Conservation (phyloP, 1,140 invertebrate species). For the Drosophila takahashii region DNA sequence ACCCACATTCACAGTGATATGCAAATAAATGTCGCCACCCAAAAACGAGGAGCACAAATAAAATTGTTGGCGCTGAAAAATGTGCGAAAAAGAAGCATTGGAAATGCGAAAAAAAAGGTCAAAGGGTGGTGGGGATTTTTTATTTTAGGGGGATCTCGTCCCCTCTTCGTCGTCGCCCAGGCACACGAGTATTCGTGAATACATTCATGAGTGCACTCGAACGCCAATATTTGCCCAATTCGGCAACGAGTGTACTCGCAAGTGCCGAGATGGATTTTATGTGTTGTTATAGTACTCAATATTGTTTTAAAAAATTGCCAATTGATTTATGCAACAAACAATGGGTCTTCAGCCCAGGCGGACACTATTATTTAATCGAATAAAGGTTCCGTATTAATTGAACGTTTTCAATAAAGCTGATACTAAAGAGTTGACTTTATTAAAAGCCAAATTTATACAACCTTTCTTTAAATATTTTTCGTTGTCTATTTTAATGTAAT, state of each 20-base stretch:
- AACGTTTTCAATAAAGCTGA: neutral
- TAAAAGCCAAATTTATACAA: neutral
- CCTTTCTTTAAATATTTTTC: too few species aligned
- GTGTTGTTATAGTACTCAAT: conserved; percentile 10
- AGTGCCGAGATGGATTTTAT: conserved; percentile 3
- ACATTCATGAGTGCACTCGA: conserved; percentile 40
- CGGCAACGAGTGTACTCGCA: neutral
- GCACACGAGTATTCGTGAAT: conserved; percentile 26
- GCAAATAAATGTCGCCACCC: conserved; percentile 39
- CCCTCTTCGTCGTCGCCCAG: neutral
- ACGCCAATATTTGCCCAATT: conserved; percentile 20
- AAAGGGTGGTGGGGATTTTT: conserved; percentile 16
- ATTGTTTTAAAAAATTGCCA: conserved; percentile 11
- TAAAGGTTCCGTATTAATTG: neutral
- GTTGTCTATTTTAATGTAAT: too few species aligned
- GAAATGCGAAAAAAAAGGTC: conserved; percentile 35
- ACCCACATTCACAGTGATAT: conserved; percentile 9
- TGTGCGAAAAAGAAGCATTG: conserved; percentile 28
- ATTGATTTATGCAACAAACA: conserved; percentile 9
- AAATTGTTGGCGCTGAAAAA: conserved; percentile 41
- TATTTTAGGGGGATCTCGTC: conserved; percentile 10
- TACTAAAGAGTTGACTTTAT: neutral
- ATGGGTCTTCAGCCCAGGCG: neutral
- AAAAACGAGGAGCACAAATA: conserved; percentile 25
- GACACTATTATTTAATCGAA: neutral